Evolutionary conservation across 2,797 vertebrate species (phyloP), one percentile per base, ranked within the genome.

Genomic region (Bryconaethiops microstoma): DNA sequence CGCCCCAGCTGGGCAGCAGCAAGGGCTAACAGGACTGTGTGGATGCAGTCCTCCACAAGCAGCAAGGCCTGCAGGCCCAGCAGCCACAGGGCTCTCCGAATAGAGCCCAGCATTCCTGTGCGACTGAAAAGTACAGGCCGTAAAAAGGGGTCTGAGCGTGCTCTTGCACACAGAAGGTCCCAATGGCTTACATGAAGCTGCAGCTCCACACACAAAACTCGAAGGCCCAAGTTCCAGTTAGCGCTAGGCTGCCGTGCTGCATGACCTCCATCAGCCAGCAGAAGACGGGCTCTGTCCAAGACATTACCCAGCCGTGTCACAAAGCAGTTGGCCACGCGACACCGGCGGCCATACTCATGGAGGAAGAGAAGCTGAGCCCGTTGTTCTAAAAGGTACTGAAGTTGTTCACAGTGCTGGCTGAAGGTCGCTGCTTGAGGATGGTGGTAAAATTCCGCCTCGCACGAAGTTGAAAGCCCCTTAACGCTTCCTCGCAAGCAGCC

Each of bases 101-200:
- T 88, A 1, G 87, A 76, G 2, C 7, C n/a, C 17, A 93, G 79
- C 50, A 88, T 72, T 23, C 55, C 57, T 4, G 62, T 74, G 7
- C 82, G 85, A 65, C 25, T 82, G 67, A 81, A 76, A 1, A 92
- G 29, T 52, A 83, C 82, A 0, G 19, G 25, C 65, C 87, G 88
- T 70, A 93, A 86, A 42, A 77, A 87, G 7, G 16, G 39, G 55
- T 94, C 90, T 0, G 91, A 88, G 21, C 86, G 84, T n/a, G 87
- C 86, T 84, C 86, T 90, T 64, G 88, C 84, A 50, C 86, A 84
- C 12, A 95, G 86, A 40, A 84, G 81, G 10, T 90, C 86, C 93
- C 93, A 94, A 84, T 94, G 93, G 83, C 76, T 88, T 8, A 92
- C 73, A 77, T 95, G 92, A 70, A 90, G 77, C 48, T 89, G 88